phyloP scores from a whole-genome alignment of 2,888 invertebrate genomes.

The Ophioninae sp. region DNA sequence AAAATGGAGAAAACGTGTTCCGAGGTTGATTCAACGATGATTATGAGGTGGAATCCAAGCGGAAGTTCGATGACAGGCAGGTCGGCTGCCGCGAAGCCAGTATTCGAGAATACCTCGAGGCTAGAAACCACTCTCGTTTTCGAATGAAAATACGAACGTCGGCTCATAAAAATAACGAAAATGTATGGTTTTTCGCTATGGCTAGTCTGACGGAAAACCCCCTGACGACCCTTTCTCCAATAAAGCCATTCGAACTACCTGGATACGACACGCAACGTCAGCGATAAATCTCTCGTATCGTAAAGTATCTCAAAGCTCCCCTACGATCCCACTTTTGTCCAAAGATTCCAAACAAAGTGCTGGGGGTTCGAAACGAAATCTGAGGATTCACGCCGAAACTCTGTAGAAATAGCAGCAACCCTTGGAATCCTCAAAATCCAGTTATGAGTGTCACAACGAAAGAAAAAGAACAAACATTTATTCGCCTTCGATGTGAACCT shows the following conservation, averaged over 20 bases:
- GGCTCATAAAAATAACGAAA: constrained; percentile 1
- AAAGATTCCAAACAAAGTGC: not conserved
- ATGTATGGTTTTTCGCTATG: constrained; percentile 1
- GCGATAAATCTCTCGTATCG: not conserved
- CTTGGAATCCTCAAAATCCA: not conserved
- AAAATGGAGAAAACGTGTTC: not conserved
- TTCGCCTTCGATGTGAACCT: not conserved
- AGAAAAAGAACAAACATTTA: not conserved
- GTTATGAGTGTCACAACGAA: not conserved
- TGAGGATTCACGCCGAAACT: not conserved
- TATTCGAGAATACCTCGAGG: not conserved
- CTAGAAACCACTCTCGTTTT: not conserved
- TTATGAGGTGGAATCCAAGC: too few relatives aligned
- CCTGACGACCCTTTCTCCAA: not conserved
- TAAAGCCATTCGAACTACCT: not conserved
- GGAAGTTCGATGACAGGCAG: not conserved
- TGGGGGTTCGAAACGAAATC: not conserved
- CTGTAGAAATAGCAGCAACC: not conserved
- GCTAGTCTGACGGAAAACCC: not conserved
- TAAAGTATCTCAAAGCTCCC: not conserved
- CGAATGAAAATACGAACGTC: not conserved
- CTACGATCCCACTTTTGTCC: not conserved
- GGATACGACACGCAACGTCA: not conserved
- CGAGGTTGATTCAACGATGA: too few relatives aligned
- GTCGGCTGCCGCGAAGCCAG: not conserved